Percentiles rank a stretch among this genome's conserved stretches.
These are phyloP conservation scores for Podotricha telesiphe DNA, from an alignment of 2,888 invertebrate species.

Conservation along the genomic window DNA sequence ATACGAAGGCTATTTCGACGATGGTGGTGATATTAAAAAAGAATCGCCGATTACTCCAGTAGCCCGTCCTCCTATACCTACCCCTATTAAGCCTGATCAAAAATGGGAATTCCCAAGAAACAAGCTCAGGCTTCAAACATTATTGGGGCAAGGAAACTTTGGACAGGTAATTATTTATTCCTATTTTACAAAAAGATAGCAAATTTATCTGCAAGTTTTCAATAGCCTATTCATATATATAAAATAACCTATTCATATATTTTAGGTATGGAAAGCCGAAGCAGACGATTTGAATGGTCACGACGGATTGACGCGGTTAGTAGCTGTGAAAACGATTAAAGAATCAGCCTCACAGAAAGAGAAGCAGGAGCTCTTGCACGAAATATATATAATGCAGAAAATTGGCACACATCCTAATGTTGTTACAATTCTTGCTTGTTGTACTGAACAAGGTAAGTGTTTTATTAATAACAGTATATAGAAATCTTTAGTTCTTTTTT, in stretches of 20 bases:
- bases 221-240: neutral
- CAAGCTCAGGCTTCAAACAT: slow-evolving; percentile 89
- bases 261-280: slow-evolving; percentile 92
- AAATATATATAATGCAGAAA: slow-evolving; percentile 91
- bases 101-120: slow-evolving; percentile 91
- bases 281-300: slow-evolving; percentile 91
- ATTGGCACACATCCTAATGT: slow-evolving; percentile 92
- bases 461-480: too few relatives aligned
- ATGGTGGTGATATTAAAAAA: slow-evolving; percentile 79
- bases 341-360: slow-evolving; percentile 91
- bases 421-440: slow-evolving; percentile 91
- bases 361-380: slow-evolving; percentile 88
- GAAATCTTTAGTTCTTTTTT: too few relatives aligned
- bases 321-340: slow-evolving; percentile 93
- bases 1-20: slow-evolving; percentile 85
- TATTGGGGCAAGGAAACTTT: slow-evolving; percentile 93
- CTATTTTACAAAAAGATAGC: neutral
- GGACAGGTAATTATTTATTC: slow-evolving; percentile 84
- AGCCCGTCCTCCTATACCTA: slow-evolving; percentile 81
- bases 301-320: slow-evolving; percentile 89
- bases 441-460: slow-evolving; percentile 90
- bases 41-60: slow-evolving; percentile 81
- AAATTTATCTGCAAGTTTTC: neutral
- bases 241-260: slow-evolving; percentile 16
- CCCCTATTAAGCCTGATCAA: slow-evolving; percentile 82